Evolutionary conservation across 2,888 invertebrate genomes (phyloP), one percentile per base, ranked within the genome.

Genomic region (Eristalis tenax): DNA sequence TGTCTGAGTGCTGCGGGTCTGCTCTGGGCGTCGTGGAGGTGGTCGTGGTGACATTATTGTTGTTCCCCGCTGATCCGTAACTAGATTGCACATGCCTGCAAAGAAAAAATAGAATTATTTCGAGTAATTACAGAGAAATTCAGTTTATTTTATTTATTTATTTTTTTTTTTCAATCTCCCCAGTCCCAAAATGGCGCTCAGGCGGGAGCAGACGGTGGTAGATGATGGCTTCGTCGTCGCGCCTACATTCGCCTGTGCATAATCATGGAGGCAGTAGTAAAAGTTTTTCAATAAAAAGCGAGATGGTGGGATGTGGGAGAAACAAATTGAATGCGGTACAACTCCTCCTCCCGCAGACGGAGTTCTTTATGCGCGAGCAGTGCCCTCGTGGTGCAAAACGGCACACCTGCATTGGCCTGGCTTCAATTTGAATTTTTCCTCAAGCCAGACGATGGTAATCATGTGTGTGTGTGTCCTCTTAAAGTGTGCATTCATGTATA

Each of bases 31-130:
- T 79, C 74, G 6, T 43, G 10, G 38, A 61, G 50, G 38, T 73
- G n/a, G 10, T 43, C 64, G n/a, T 69, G 10, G 32, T 26, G 22
- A 43, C 32, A 73, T 81, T 71, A 13, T 84, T 84, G 43, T 85
- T 85, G 22, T 74, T 85, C 0, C 69, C 26, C 5, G 76, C 38
- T 11, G 85, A 57, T 77, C 85, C 85, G 59, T 85, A 85, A 40
- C 68, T 77, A 4, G 64, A 68, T 68, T 73, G 66, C n/a, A 77
- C 63, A 35, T 77, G 77, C 59, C 85, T 85, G n/a, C 38, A 63
- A 63, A 38, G 15, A 0, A 50, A 66, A 43, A 64, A 0, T 71
- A 57, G 40, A 63, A 64, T 26, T 43, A 43, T 28, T 40, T 23
- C n/a, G 50, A 43, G 63, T 38, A 59, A 76, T 13, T 15, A 61